Percentiles rank a stretch among this genome's conserved stretches.
Evolutionary conservation across 2,888 invertebrate genomes (phyloP).

Genomic region (Nomada fabriciana): DNA sequence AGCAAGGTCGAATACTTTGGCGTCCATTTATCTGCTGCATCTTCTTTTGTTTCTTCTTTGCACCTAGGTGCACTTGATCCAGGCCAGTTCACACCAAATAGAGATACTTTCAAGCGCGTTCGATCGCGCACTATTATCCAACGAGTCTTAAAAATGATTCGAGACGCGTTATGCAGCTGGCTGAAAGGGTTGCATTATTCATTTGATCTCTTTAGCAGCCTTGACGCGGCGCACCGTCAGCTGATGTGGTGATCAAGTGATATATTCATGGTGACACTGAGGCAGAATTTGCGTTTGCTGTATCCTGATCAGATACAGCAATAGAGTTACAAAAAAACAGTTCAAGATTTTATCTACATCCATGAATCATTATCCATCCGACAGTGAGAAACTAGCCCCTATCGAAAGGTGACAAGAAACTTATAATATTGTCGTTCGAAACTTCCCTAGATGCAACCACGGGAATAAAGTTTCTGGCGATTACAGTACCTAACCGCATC

Average conservation of each 20-base stretch:
- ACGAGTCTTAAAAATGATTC: conserved; percentile 54
- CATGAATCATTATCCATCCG: not conserved
- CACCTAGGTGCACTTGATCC: not conserved
- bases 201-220: conserved; percentile 63
- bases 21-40: conserved; percentile 7
- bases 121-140: conserved; percentile 31
- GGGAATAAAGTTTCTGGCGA: too few species aligned
- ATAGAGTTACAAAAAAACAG: not conserved
- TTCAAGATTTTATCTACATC: not conserved
- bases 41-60: not conserved
- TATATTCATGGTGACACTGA: conserved; percentile 59
- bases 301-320: conserved; percentile 9
- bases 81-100: too few species aligned
- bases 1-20: conserved; percentile 54
- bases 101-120: not conserved
- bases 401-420: too few species aligned
- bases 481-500: not conserved
- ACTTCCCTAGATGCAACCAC: too few species aligned
- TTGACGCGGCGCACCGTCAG: conserved; percentile 62
- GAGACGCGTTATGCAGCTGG: conserved; percentile 61
- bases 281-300: conserved; percentile 44
- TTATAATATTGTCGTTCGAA: too few species aligned
- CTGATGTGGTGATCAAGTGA: conserved; percentile 62
- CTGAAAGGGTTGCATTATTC: conserved; percentile 66
- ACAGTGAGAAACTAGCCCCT: not conserved